Conservation (phyloP, 2,113 vertebrate species). For the Zosterops japonicus region DNA sequence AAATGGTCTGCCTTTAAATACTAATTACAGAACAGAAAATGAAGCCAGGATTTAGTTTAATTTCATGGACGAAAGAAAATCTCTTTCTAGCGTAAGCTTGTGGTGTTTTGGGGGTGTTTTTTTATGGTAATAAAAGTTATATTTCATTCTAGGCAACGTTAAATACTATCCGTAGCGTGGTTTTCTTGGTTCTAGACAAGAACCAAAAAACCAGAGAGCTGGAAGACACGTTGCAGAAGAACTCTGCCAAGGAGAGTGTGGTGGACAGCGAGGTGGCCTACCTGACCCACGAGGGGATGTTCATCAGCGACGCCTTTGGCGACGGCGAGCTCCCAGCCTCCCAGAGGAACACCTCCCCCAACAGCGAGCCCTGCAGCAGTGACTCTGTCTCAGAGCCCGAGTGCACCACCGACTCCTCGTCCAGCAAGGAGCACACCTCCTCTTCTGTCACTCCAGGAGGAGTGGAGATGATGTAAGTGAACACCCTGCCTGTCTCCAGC, state of each 20-base stretch:
- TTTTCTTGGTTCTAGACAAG: conserved; percentile 89
- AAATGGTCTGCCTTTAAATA: neutral
- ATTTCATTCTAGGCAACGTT: conserved; percentile 84
- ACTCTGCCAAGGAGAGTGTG: conserved; percentile 54
- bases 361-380: conserved; percentile 75
- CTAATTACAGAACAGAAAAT: neutral
- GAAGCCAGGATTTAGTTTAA: neutral
- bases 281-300: conserved; percentile 93
- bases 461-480: conserved; percentile 79
- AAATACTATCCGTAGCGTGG: conserved; percentile 84
- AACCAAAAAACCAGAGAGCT: conserved; percentile 83
- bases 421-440: conserved; percentile 82
- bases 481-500: neutral
- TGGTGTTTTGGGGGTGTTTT: neutral
- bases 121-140: conserved; percentile 23
- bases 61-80: neutral
- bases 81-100: neutral
- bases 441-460: conserved; percentile 73
- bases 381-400: conserved; percentile 82
- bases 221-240: conserved; percentile 71
- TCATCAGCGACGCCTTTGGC: conserved; percentile 90
- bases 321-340: conserved; percentile 77
- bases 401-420: conserved; percentile 80
- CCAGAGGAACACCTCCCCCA: conserved; percentile 72
- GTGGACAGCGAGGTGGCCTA: conserved; percentile 90